These are phyloP conservation scores for Poeciliopsis turrubarensis DNA, from an alignment of 2,113 vertebrate species.

Conservation along the genomic window DNA sequence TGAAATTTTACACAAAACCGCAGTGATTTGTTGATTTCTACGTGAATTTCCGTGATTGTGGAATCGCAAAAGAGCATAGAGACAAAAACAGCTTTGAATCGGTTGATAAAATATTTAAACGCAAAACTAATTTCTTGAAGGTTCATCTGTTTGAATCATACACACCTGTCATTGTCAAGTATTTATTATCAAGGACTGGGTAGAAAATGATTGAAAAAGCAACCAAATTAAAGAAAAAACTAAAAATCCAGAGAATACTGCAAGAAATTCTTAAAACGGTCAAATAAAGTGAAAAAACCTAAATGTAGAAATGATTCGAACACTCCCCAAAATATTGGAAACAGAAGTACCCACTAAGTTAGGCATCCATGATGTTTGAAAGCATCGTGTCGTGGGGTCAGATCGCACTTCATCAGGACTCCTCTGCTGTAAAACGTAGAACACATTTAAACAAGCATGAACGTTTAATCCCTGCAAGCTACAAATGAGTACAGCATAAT, in stretches of 20 bases:
- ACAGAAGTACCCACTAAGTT: constrained; percentile 75
- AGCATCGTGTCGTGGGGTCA: constrained; percentile 60
- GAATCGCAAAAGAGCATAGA: too few relatives aligned
- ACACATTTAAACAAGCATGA: constrained; percentile 74
- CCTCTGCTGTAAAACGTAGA: constrained; percentile 65
- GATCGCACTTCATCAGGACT: constrained; percentile 69
- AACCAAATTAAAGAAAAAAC: too few relatives aligned
- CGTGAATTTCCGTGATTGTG: too few relatives aligned
- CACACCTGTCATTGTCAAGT: too few relatives aligned
- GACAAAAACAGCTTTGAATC: too few relatives aligned
- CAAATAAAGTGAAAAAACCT: neutral
- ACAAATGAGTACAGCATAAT: constrained; percentile 68
- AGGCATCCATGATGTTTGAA: constrained; percentile 71
- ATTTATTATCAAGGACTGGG: too few relatives aligned
- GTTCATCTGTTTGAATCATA: too few relatives aligned
- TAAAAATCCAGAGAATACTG: neutral
- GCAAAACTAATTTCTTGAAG: too few relatives aligned
- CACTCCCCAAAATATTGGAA: constrained; percentile 38
- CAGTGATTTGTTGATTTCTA: too few relatives aligned
- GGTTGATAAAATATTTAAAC: too few relatives aligned
- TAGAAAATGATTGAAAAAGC: too few relatives aligned
- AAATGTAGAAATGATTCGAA: neutral
- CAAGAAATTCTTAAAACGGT: neutral
- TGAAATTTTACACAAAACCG: too few relatives aligned
- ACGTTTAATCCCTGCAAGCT: constrained; percentile 72